These are phyloP conservation scores for Propsilocerus akamusi DNA, from an alignment of 1,140 invertebrate genomes.

Conservation along the genomic window DNA sequence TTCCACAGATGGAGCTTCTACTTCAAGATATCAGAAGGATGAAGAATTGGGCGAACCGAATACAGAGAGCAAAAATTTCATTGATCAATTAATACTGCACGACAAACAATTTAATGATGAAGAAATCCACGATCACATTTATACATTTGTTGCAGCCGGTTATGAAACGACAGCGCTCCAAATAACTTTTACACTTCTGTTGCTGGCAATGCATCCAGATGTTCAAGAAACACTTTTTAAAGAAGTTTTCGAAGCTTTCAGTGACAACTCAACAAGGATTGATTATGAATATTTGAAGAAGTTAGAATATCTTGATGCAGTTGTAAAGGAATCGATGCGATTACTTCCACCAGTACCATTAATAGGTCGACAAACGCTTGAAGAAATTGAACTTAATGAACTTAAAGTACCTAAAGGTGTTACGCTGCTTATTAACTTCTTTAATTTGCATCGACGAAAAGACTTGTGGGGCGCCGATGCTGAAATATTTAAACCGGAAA, in stretches of 20 bases:
- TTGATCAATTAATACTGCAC: neutral
- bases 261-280: neutral
- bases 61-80: neutral
- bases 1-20: neutral
- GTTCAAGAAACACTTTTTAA: slow-evolving; percentile 29
- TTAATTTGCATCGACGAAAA: slow-evolving; percentile 19
- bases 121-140: slow-evolving; percentile 1
- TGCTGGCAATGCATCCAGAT: slow-evolving; percentile 38
- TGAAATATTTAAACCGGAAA: slow-evolving; percentile 31
- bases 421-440: neutral
- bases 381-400: neutral
- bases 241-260: slow-evolving; percentile 12
- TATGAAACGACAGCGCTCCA: neutral
- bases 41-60: neutral
- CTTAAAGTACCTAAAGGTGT: neutral
- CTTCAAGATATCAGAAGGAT: neutral
- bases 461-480: slow-evolving; percentile 20
- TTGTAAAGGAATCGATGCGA: slow-evolving; percentile 11
- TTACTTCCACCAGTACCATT: slow-evolving; percentile 9
- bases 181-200: slow-evolving; percentile 24
- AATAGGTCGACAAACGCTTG: slow-evolving; percentile 6
- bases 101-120: neutral
- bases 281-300: slow-evolving; percentile 5
- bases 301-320: slow-evolving; percentile 10
- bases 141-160: neutral